Evolutionary conservation across 2,797 vertebrate species (phyloP).

Genomic region (Hippopotamyrus pictus): DNA sequence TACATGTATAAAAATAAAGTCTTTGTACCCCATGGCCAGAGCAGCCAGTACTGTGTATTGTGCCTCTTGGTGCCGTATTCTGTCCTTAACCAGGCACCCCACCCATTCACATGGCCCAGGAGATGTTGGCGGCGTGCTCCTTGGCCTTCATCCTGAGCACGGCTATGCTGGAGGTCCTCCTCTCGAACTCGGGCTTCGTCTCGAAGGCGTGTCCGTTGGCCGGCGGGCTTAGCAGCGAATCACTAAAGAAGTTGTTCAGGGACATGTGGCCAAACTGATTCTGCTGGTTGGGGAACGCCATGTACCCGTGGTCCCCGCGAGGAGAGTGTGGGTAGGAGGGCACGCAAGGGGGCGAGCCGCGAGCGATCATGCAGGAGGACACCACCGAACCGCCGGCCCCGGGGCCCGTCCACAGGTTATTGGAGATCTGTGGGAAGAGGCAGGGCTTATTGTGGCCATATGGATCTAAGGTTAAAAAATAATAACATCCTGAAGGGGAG

Average conservation of each 20-base stretch:
- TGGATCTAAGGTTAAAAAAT: background rate
- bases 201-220: constrained; percentile 84
- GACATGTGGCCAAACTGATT: constrained; percentile 91
- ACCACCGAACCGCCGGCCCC: constrained; percentile 77
- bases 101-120: constrained; percentile 86
- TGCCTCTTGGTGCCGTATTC: background rate
- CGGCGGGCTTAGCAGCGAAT: constrained; percentile 82
- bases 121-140: constrained; percentile 96
- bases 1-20: constrained; percentile 5
- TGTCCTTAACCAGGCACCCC: background rate
- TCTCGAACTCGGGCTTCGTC: constrained; percentile 92
- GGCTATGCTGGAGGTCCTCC: constrained; percentile 93
- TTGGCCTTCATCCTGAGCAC: constrained; percentile 99
- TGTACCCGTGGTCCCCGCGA: constrained; percentile 80
- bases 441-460: constrained; percentile 20
- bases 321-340: constrained; percentile 86
- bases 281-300: constrained; percentile 90
- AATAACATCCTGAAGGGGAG: background rate
- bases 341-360: constrained; percentile 89
- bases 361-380: constrained; percentile 93
- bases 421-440: constrained; percentile 81
- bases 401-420: constrained; percentile 87
- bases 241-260: constrained; percentile 95
- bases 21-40: background rate
- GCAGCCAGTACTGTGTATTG: background rate